Evolutionary conservation across 2,797 vertebrate genomes (phyloP), one percentile per base, ranked within the genome.

Genomic region (Ammospiza maritima): DNA sequence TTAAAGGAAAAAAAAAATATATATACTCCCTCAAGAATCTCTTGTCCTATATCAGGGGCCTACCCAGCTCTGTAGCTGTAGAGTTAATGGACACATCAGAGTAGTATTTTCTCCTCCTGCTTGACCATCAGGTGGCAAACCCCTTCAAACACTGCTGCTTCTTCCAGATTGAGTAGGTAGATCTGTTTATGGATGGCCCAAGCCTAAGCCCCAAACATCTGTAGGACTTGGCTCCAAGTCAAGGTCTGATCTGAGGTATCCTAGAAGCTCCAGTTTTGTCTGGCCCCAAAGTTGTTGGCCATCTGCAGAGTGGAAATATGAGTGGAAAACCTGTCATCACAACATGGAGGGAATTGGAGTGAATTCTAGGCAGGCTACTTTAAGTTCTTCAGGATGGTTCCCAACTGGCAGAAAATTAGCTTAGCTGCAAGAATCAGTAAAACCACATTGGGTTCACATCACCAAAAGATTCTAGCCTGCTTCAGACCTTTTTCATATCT

Each of bases 191-290:
- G 64, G 50, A 91, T 67, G 61, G 75, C 84, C 56, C 64, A 94
- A 86, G 78, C 36, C 0, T 0, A 93, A 94, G 51, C 7, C 40
- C 26, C 56, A 85, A 80, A 87, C 61, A 54, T 90, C 92, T 92
- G 88, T 64, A 87, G n/a, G 77, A 48, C 50, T 45, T 95, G 89
- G 92, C 89, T 92, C 42, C 36, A 82, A 83, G 34, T 71, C 78
- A 92, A 89, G 38, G 32, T 77, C 78, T 80, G 75, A 80, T 65
- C 71, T 61, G 75, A 94, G 54, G 81, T 85, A 80, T 80, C 75
- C 78, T 85, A 89, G 88, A 94, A 95, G 88, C 78, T 93, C 67
- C 72, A 94, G 65, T 64, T 95, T 90, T 88, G 61, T 77, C 94
- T 94, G 75, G 81, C 74, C 74, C 64, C 84, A 77, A 78, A 81